These are phyloP conservation scores for Phyllotreta striolata DNA, from an alignment of 2,888 invertebrate species.

Conservation along the genomic window DNA sequence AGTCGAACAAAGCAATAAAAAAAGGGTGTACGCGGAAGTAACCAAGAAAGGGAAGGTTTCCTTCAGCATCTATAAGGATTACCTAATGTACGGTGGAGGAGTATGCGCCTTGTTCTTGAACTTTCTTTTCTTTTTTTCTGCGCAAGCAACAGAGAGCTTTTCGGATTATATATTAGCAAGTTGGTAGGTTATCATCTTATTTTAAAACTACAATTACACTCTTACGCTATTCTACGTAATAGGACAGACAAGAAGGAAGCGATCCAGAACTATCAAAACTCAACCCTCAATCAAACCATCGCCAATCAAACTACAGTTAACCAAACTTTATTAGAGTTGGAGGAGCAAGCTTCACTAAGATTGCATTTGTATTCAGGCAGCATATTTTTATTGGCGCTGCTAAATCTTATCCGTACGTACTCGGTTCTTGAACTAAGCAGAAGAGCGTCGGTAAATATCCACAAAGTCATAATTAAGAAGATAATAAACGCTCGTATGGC, in stretches of 20 bases:
- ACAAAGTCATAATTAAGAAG: constrained; percentile 67
- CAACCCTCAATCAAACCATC: constrained; percentile 1
- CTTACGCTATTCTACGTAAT: background rate
- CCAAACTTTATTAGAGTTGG: constrained; percentile 13
- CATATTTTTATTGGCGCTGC: constrained; percentile 38
- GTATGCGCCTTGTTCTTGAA: constrained; percentile 45
- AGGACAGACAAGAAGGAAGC: no score
- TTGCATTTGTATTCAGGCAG: constrained; percentile 42
- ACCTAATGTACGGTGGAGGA: constrained; percentile 53
- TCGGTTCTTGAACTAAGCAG: constrained; percentile 43
- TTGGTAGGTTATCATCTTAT: constrained; percentile 46
- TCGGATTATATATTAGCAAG: constrained; percentile 49
- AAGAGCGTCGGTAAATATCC: constrained; percentile 61
- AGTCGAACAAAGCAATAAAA: constrained; percentile 25
- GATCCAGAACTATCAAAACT: background rate
- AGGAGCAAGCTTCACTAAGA: constrained; percentile 20
- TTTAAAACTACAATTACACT: background rate
- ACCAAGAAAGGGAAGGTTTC: constrained; percentile 50
- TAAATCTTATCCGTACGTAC: constrained; percentile 40
- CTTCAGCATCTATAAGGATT: constrained; percentile 50
- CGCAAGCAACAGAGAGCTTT: constrained; percentile 48
- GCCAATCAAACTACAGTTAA: background rate
- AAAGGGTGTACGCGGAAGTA: constrained; percentile 50
- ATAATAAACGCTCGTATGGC: constrained; percentile 65
- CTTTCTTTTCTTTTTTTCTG: constrained; percentile 45